Percentiles rank a stretch among this genome's conserved stretches.
These are phyloP conservation scores for Pseudobourletiella spinata DNA, from an alignment of 1,140 invertebrate species.

Conservation along the genomic window DNA sequence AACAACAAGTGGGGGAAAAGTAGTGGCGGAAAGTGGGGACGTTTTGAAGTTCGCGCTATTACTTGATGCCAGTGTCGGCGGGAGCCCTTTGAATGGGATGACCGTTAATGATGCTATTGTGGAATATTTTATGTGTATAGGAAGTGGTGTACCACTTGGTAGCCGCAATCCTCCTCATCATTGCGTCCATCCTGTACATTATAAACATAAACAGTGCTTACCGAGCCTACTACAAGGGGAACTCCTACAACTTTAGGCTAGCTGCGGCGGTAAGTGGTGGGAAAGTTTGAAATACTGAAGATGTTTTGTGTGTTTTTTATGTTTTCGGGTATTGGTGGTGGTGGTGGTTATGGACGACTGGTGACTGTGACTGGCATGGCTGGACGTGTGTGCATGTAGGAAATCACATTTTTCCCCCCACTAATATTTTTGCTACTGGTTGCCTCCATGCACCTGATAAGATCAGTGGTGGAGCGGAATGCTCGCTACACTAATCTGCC, in stretches of 20 bases:
- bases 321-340: conserved; percentile 2
- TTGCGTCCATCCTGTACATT: conserved; percentile 47
- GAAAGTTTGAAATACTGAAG: no score
- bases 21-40: no score
- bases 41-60: no score
- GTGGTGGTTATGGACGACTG: no score
- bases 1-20: no score
- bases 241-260: conserved; percentile 39
- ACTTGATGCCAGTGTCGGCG: no score
- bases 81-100: no score
- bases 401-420: conserved; percentile 22
- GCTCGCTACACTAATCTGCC: not conserved
- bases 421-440: conserved; percentile 32
- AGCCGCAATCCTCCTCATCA: conserved; percentile 57
- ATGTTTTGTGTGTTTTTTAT: conserved; percentile 25
- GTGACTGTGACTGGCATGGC: no score
- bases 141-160: conserved; percentile 67
- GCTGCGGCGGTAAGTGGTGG: conserved; percentile 54
- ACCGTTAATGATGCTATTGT: no score
- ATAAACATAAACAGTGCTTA: conserved; percentile 12
- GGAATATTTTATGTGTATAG: no score
- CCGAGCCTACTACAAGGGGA: not conserved
- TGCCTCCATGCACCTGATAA: conserved; percentile 19
- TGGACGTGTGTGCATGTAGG: no score
- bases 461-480: conserved; percentile 14